Evolutionary conservation across 1,140 invertebrate species (phyloP).

Genomic region (Chironomus striatipennis): DNA sequence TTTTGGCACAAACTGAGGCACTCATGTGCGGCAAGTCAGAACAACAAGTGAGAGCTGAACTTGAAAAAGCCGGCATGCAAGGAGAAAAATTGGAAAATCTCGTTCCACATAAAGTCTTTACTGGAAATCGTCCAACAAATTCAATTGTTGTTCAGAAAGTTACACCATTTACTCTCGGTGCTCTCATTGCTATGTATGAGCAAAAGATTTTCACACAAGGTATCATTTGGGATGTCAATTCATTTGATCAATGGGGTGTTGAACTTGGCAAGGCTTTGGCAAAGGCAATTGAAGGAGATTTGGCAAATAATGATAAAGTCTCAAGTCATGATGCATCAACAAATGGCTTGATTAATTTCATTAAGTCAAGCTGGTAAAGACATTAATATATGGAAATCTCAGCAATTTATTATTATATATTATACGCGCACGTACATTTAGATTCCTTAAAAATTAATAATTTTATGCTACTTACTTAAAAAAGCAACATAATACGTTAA

Average conservation of each 20-base stretch:
- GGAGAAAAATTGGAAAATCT: conserved; percentile 67
- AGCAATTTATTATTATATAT: neutral
- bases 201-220: conserved; percentile 99
- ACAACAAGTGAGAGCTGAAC: conserved; percentile 67
- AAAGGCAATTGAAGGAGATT: conserved; percentile 92
- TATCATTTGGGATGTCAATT: conserved; percentile 98
- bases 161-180: conserved; percentile 89
- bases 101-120: conserved; percentile 93
- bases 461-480: neutral
- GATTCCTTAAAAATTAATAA: neutral
- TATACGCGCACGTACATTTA: neutral
- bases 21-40: conserved; percentile 83
- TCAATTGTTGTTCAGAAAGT: conserved; percentile 92
- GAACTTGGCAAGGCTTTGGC: conserved; percentile 98
- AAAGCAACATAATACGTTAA: neutral
- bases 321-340: conserved; percentile 83
- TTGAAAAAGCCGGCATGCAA: conserved; percentile 61
- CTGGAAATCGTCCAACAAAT: conserved; percentile 95
- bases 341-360: conserved; percentile 91
- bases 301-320: conserved; percentile 53
- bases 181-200: conserved; percentile 94
- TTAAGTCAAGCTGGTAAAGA: conserved; percentile 55
- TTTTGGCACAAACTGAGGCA: conserved; percentile 97
- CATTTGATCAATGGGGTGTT: conserved; percentile 99
- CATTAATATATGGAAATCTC: neutral